These are phyloP conservation scores for Calyptommatus sinebrachiatus DNA, from an alignment of 2,113 vertebrate genomes.

Conservation along the genomic window DNA sequence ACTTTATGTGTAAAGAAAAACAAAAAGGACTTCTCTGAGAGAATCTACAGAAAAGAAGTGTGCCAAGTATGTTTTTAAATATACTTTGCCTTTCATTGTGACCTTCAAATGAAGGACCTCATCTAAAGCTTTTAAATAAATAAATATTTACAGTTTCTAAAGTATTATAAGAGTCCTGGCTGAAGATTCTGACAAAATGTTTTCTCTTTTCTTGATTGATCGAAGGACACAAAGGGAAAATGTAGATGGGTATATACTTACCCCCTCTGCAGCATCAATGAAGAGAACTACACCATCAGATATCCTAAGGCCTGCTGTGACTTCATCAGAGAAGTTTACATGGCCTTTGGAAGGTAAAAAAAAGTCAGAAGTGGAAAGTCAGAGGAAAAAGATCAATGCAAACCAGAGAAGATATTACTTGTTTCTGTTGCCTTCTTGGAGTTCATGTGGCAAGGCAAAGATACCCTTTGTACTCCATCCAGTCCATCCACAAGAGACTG, in stretches of 20 bases:
- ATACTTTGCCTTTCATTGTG: too few species aligned
- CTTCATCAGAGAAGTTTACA: conserved; percentile 96
- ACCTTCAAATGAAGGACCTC: too few species aligned
- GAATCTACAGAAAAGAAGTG: not conserved
- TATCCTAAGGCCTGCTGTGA: conserved; percentile 91
- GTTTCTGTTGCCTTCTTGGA: not conserved
- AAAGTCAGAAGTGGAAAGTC: not conserved
- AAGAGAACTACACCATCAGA: conserved; percentile 95
- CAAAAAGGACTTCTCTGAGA: not conserved
- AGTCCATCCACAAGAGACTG: too few species aligned
- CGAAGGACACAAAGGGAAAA: not conserved
- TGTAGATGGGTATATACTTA: conserved; percentile 65
- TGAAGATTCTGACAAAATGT: not conserved
- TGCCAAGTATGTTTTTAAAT: too few species aligned
- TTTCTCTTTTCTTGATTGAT: not conserved
- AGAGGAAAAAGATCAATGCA: not conserved
- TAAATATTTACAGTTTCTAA: not conserved
- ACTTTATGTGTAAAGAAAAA: not conserved
- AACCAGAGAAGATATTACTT: not conserved
- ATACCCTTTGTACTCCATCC: not conserved
- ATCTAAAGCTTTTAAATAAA: too few species aligned
- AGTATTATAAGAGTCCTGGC: not conserved
- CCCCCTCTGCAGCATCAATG: conserved; percentile 96
- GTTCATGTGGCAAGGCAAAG: not conserved
- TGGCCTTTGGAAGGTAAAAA: conserved; percentile 75